Evolutionary conservation across 2,888 invertebrate genomes (phyloP).

Genomic region (Papilio gigon): DNA sequence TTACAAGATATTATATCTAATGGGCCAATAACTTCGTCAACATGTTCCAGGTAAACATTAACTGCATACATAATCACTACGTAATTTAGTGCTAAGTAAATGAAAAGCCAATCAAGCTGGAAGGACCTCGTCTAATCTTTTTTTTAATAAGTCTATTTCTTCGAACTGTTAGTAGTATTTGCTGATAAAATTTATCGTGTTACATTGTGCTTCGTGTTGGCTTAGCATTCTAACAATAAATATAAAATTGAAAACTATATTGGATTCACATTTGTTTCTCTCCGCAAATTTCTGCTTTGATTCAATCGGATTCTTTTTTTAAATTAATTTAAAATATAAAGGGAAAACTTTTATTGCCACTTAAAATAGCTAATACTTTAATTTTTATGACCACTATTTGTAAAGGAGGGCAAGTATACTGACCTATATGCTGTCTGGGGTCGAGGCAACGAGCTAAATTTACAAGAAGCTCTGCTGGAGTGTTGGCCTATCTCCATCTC

Average conservation of each 20-base stretch:
- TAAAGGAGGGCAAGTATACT: slow-evolving; percentile 47
- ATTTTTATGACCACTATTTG: slow-evolving; percentile 42
- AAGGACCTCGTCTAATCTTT: too few species aligned
- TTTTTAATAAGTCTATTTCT: too few species aligned
- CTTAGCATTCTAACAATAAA: background rate
- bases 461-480: slow-evolving; percentile 51
- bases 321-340: background rate
- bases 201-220: too few species aligned
- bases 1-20: background rate
- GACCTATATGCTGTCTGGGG: slow-evolving; percentile 53
- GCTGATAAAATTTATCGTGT: too few species aligned
- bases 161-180: too few species aligned
- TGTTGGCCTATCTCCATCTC: slow-evolving; percentile 53
- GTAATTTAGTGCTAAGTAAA: background rate
- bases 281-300: background rate
- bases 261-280: background rate
- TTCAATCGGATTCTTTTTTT: background rate
- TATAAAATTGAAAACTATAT: background rate
- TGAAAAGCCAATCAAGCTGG: background rate
- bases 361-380: slow-evolving; percentile 36
- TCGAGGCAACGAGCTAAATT: slow-evolving; percentile 51
- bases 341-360: slow-evolving; percentile 26
- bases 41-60: background rate
- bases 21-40: background rate
- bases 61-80: background rate